These are phyloP conservation scores for Chrysomela aeneicollis DNA, from an alignment of 2,888 invertebrate genomes.

Conservation along the genomic window DNA sequence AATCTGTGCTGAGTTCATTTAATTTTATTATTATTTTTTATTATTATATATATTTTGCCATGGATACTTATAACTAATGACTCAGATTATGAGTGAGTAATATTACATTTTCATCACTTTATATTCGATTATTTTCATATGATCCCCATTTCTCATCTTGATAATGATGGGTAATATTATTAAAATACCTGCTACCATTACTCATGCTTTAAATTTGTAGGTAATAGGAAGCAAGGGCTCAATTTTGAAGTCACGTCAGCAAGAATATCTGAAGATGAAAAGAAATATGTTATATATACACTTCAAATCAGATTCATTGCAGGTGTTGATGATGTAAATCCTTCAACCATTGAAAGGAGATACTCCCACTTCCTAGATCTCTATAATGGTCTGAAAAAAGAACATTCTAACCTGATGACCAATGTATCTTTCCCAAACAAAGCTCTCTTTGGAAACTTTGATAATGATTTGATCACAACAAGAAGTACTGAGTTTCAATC, in stretches of 20 bases:
- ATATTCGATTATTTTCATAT: background rate
- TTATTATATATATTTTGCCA: background rate
- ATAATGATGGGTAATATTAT: too few relatives aligned
- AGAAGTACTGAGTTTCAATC: slow-evolving; percentile 72
- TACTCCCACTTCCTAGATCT: slow-evolving; percentile 77
- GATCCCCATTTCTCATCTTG: background rate
- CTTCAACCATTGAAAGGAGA: slow-evolving; percentile 72
- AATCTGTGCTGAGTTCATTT: too few relatives aligned
- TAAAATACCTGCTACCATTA: too few relatives aligned
- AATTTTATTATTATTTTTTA: too few relatives aligned
- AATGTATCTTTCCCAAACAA: slow-evolving; percentile 69
- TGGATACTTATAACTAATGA: slow-evolving; percentile 26
- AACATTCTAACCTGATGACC: slow-evolving; percentile 65
- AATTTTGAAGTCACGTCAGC: slow-evolving; percentile 74
- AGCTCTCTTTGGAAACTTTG: slow-evolving; percentile 69
- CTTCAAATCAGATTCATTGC: slow-evolving; percentile 70
- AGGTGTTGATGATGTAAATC: slow-evolving; percentile 65
- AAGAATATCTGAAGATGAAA: slow-evolving; percentile 69
- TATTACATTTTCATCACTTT: slow-evolving; percentile 9
- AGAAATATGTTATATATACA: slow-evolving; percentile 76
- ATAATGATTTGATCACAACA: slow-evolving; percentile 70
- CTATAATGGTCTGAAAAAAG: slow-evolving; percentile 69
- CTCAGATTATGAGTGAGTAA: slow-evolving; percentile 41
- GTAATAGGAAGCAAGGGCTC: slow-evolving; percentile 57
- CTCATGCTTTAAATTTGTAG: slow-evolving; percentile 36